Base-by-base conservation (phyloP, 2,888 invertebrate genomes). In the Theodoxus fluviatilis region DNA sequence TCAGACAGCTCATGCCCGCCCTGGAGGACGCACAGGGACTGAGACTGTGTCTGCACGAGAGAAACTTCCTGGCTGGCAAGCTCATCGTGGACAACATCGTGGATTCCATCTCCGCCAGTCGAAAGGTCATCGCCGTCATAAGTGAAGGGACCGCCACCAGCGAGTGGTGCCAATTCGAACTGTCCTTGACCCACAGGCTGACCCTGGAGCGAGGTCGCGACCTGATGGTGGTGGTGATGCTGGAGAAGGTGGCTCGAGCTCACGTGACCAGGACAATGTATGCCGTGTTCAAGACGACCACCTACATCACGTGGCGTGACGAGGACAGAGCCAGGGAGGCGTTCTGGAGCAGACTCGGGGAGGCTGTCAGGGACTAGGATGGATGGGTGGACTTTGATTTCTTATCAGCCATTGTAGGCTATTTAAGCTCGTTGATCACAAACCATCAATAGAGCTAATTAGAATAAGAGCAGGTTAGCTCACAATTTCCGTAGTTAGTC, bases 91-190 rank as follows among this genome's bases (percentile, higher is more conserved):
- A 92, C 80, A 92, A 92, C 76, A 92, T 92, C 74, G 90, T 92
- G 0, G 90, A 91, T 0, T 91, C 91, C 78, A 92, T 93, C 90
- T 91, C 92, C 77, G 89, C 90, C 1, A 92, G 92, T 0, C 87
- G 90, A 25, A 89, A 90, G 4, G 89, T 92, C 0, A 89, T 92
- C 86, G 85, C 92, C 70, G 88, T 93, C 9, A 89, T 92, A 18
- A 92, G 92, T 0, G 88, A 90, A 52, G 87, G 89, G 75, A 92
- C 92, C 81, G 84, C 92, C 7, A 85, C 89, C 9, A 92, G 92
- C 75, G 91, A 92, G 74, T 93, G 92, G 92, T 92, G 92, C 78
- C 91, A 92, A 78, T 92, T 92, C 76, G 92, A 93, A 84, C 91
- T 92, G 90, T 91, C 91, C 76, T 80, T 92, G 61, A 92, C 92